A percentile compares a stretch with the other conserved stretches of the same genome.
These are phyloP conservation scores for Buathra laborator DNA, from an alignment of 2,888 invertebrate genomes.

Conservation along the genomic window DNA sequence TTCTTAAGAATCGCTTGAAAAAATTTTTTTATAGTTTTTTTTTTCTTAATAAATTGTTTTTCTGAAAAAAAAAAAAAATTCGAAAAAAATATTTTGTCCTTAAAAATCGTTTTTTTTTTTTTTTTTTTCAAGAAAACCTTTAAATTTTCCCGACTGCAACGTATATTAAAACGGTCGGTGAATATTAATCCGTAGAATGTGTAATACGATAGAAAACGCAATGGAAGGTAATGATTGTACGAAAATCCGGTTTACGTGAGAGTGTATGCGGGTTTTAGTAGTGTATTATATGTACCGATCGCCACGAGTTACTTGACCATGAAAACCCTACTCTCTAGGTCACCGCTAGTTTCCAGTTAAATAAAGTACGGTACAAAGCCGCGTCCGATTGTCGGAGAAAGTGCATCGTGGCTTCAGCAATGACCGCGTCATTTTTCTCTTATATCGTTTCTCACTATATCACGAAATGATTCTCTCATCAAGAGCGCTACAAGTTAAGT, in stretches of 20 bases:
- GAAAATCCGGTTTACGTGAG: slow-evolving; percentile 46
- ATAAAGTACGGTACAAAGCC: slow-evolving; percentile 51
- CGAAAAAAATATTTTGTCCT: too few relatives aligned
- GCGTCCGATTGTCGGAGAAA: slow-evolving; percentile 57
- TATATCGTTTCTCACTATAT: slow-evolving; percentile 46
- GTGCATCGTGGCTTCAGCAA: slow-evolving; percentile 60
- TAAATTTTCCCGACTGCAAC: neutral
- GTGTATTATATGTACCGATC: slow-evolving; percentile 13
- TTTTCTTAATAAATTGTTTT: too few relatives aligned
- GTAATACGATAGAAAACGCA: too few relatives aligned
- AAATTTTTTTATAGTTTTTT: too few relatives aligned
- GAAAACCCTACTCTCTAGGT: slow-evolving; percentile 67
- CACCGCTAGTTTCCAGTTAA: slow-evolving; percentile 64
- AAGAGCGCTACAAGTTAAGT: neutral
- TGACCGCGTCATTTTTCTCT: slow-evolving; percentile 45
- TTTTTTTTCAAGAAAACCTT: too few relatives aligned
- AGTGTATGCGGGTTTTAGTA: slow-evolving; percentile 12
- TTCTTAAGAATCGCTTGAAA: too few relatives aligned
- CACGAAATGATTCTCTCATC: slow-evolving; percentile 22
- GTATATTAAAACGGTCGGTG: neutral
- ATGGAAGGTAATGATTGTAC: slow-evolving; percentile 36
- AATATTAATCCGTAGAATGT: too few relatives aligned
- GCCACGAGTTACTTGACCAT: slow-evolving; percentile 49
- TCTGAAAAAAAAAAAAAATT: too few relatives aligned
- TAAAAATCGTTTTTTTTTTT: too few relatives aligned